Percentiles rank a stretch among this genome's conserved stretches.
These are phyloP conservation scores for Polypterus bichir DNA, from an alignment of 2,113 vertebrate species.

Conservation along the genomic window DNA sequence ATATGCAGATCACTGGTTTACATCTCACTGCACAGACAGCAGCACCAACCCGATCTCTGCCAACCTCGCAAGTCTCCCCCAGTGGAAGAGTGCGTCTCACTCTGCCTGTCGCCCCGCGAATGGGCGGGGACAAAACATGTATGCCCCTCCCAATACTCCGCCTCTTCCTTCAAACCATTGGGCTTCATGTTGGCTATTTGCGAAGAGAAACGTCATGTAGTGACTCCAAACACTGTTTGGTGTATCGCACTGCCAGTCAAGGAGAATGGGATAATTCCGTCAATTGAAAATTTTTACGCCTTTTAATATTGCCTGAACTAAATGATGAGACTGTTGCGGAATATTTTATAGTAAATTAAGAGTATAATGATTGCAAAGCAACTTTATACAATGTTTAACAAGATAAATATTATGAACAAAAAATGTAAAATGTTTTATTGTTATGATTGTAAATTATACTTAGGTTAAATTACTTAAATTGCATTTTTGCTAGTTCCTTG, in stretches of 20 bases:
- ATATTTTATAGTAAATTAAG: too few relatives aligned
- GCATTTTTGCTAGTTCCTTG: conserved; percentile 13
- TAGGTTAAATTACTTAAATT: not conserved
- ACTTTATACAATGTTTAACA: not conserved
- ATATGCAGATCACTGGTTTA: not conserved
- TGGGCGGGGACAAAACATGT: conserved; percentile 10
- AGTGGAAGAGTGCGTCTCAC: not conserved
- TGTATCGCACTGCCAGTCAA: not conserved
- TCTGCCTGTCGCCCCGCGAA: not conserved
- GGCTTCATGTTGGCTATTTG: conserved; percentile 26
- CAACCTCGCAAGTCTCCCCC: not conserved
- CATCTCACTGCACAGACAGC: conserved; percentile 19
- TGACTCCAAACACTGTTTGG: conserved; percentile 30
- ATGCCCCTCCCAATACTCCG: conserved; percentile 19
- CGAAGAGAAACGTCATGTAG: conserved; percentile 17
- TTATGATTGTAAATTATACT: conserved; percentile 24
- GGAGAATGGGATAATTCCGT: too few relatives aligned
- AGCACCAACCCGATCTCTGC: conserved; percentile 8
- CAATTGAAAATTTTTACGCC: too few relatives aligned
- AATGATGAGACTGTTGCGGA: too few relatives aligned
- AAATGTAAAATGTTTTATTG: not conserved
- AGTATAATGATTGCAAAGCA: too few relatives aligned
- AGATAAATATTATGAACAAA: not conserved
- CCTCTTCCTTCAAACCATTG: conserved; percentile 33
- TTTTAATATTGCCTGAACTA: too few relatives aligned